Conservation (phyloP, 2,113 vertebrate genomes). For the Plecotus auritus region DNA sequence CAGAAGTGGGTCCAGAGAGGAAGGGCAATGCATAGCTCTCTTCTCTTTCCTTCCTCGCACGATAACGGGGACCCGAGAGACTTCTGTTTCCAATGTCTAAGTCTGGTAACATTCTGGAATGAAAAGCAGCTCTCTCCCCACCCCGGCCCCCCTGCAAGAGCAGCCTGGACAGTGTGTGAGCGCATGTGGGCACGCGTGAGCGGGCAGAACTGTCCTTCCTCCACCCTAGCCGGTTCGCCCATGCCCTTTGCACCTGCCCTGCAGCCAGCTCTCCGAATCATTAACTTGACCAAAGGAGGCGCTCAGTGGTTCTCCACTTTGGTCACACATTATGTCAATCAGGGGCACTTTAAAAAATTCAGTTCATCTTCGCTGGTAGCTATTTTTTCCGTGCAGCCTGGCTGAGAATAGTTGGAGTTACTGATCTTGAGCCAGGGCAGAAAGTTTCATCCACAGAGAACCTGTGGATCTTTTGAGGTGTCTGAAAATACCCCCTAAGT, state of each 20-base stretch:
- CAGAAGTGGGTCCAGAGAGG: not conserved
- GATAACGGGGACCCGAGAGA: not conserved
- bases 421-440: not conserved
- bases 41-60: not conserved
- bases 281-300: not conserved
- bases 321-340: not conserved
- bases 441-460: not conserved
- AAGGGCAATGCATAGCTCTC: not conserved
- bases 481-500: not conserved
- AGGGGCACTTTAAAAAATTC: not conserved
- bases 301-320: not conserved
- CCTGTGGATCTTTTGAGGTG: not conserved
- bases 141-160: fast-evolving
- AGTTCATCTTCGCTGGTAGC: not conserved
- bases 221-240: not conserved
- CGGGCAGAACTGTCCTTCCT: not conserved
- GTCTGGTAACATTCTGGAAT: not conserved
- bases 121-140: not conserved
- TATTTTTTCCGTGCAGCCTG: not conserved
- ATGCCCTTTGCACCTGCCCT: not conserved
- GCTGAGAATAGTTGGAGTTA: not conserved
- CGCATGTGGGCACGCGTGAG: no score
- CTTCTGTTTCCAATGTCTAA: not conserved
- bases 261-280: not conserved
- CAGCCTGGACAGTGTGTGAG: no score